Conservation (phyloP, 2,888 invertebrate species). For the Tholera decimalis region DNA sequence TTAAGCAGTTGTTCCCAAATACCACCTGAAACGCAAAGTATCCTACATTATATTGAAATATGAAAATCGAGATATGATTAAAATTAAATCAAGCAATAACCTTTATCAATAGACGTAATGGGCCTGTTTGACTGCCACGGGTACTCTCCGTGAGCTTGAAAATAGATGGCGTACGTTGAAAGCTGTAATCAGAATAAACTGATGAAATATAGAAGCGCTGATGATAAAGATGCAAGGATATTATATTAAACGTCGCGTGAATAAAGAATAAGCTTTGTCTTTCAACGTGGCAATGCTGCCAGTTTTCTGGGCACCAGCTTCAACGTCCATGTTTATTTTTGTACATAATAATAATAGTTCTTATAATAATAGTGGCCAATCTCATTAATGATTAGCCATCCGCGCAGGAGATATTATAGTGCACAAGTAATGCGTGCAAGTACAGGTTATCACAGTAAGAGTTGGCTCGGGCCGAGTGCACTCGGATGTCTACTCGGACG, state of each 20-base stretch:
- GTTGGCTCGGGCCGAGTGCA: too few species aligned
- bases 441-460: too few species aligned
- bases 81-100: conserved; percentile 48
- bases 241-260: background rate
- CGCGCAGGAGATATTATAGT: too few species aligned
- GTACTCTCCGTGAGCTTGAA: conserved; percentile 89
- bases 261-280: too few species aligned
- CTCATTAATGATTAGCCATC: too few species aligned
- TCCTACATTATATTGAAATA: background rate
- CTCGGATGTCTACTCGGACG: too few species aligned
- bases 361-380: too few species aligned
- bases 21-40: conserved; percentile 76
- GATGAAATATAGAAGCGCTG: background rate
- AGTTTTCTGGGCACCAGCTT: too few species aligned
- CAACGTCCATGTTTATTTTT: too few species aligned
- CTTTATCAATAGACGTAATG: conserved; percentile 82
- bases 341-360: too few species aligned
- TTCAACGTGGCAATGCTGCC: too few species aligned
- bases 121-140: conserved; percentile 88
- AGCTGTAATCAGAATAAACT: conserved; percentile 76
- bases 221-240: background rate
- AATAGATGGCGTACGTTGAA: conserved; percentile 87
- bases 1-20: conserved; percentile 89
- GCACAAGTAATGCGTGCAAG: too few species aligned
- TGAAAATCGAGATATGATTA: background rate